Evolutionary conservation across 2,113 vertebrate species (phyloP), one percentile per base, ranked within the genome.

Genomic region (Malurus elegans): DNA sequence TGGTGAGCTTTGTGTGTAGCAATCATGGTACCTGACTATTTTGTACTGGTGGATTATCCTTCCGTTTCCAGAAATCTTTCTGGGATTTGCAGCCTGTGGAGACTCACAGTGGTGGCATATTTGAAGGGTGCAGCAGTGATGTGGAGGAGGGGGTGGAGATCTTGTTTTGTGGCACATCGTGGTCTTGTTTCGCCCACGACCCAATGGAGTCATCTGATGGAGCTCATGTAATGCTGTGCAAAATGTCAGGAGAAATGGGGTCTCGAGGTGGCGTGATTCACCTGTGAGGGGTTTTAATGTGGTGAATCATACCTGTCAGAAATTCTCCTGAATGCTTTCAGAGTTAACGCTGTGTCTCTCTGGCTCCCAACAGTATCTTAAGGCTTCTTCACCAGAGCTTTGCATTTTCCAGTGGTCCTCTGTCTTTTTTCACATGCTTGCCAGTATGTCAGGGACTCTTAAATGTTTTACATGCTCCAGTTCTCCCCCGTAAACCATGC

Each of bases 231-330:
- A 44, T 64, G 75, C 87, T 86, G 69, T 2, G 10, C 67, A 84
- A 90, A 97, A 96, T 85, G 92, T 96, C 95, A 97, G 82, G 90
- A 86, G 73, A 78, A 84, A 82, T 75, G 69, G 96, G 79, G 72
- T 95, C 79, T 97, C 91, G 28, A 57, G 93, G 84, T 96, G 92
- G 38, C 1, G 23, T 97, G 95, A 97, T 95, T 97, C 97, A 97
- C 92, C 90, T 97, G 93, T 8, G 12, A 95, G 86, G 75, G 85
- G 82, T 93, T 93, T 91, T 71, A 92, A 90, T 78, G 57, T 2
- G 2, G 54, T 96, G 96, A 96, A 88, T 97, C 95, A 93, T 32
- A 14, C 66, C 82, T 96, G 86, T 90, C 96, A 95, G 76, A 81
- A 84, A 34, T 34, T 56, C 9, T 73, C 53, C 74, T 23, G 53